Evolutionary conservation across 2,113 vertebrate species (phyloP), one percentile per base, ranked within the genome.

Genomic region (Thymallus thymallus): DNA sequence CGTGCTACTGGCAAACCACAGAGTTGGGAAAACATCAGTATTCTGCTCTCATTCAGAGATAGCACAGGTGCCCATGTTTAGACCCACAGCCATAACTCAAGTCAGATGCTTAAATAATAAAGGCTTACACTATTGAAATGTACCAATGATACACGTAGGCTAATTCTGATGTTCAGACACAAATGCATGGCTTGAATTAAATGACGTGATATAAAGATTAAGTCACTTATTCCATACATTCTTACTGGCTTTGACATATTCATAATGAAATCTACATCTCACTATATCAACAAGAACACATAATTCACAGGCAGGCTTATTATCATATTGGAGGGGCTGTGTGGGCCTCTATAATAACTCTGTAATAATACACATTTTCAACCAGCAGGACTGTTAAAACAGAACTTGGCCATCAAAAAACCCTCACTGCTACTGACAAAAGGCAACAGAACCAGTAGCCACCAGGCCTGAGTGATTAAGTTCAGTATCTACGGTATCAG

Each of bases 1-100:
- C 41, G 16, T 55, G 56, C 23, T 70, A 29, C 12, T 2, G 22
- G 74, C 58, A 29, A 46, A 65, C 77, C 46, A 14, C 23, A 68
- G 70, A 35, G 26, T 32, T 32, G 2, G 55, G 23, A 71, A 32
- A 73, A 66, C n/a, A 76, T 67, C 45, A 1, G 1, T 41, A n/a
- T 62, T 68, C 26, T n/a, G 51, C 65, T 69, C 2, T 65, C n/a
- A 48, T 45, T 51, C 56, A 60, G 56, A 60, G 56, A 9, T 20
- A 18, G 6, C 22, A 14, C 56, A 16, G 30, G 20, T 35, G 35
- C 32, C 71, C 4, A 62, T 10, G 51, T 22, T 60, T 13, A 22
- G n/a, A 60, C 56, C 56, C 18, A 60, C 56, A 60, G 56, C 56
- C 18, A n/a, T 60, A 60, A 60, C 56, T 60, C 20, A 60, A 22